phyloP scores from a whole-genome alignment of 2,113 vertebrate genomes.

The Caretta caretta region DNA sequence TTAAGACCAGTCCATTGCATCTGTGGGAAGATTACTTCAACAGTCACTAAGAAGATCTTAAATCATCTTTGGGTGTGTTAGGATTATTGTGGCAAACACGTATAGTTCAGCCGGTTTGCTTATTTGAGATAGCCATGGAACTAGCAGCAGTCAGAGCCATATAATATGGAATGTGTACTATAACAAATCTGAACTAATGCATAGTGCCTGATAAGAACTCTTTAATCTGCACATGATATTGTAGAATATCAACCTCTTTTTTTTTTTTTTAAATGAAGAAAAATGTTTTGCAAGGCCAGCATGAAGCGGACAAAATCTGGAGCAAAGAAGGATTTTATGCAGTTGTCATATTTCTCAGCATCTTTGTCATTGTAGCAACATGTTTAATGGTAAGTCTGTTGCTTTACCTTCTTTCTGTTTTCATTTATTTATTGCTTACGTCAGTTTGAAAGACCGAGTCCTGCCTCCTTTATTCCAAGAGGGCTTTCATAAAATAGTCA shows the following conservation, averaged over 20 bases:
- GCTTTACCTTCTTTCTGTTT: conserved; percentile 51
- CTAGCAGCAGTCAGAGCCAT: neutral
- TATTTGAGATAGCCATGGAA: neutral
- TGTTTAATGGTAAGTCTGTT: conserved; percentile 93
- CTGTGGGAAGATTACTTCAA: neutral
- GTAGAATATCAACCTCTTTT: conserved; percentile 67
- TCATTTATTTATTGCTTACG: conserved; percentile 36
- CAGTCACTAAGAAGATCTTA: neutral
- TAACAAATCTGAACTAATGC: conserved; percentile 57
- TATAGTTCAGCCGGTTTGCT: neutral
- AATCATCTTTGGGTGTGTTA: fast-evolving
- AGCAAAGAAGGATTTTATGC: conserved; percentile 92
- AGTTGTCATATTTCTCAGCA: conserved; percentile 93
- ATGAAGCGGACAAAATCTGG: conserved; percentile 90
- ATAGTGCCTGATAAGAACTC: conserved; percentile 50
- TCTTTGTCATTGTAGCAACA: conserved; percentile 93
- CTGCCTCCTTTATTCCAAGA: neutral
- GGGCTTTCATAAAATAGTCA: neutral
- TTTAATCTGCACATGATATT: conserved; percentile 30
- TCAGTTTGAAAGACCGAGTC: neutral
- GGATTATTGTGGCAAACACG: fast-evolving
- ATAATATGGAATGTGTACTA: neutral
- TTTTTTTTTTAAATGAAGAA: conserved; percentile 85
- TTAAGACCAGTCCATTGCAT: neutral
- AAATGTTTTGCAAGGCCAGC: conserved; percentile 93